Base-by-base conservation (phyloP, 2,888 invertebrate genomes). In the Plemyria rubiginata region DNA sequence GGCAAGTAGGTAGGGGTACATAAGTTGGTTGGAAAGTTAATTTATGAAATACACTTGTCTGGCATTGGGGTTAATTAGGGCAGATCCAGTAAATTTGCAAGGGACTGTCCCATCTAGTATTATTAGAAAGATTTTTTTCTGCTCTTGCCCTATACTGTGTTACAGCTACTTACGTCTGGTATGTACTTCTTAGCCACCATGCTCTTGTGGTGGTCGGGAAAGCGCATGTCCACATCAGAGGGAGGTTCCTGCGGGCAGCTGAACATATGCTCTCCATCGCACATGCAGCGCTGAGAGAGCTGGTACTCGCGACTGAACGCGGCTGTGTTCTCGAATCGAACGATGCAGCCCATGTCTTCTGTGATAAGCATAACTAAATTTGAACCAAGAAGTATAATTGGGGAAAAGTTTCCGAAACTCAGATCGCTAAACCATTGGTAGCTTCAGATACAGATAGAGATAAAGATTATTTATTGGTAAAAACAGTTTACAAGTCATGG, bases 191-290 rank as follows among this genome's bases (percentile, higher is more conserved):
- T 97, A 0, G 96, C 96, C 38, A 96, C 96, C 73, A 96, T 87
- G 75, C 94, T 95, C 85, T 95, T 96, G 82, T 95, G 96, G 74
- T 95, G 94, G 53, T 93, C 92, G 0, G 92, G 86, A 70, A 97
- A 94, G 70, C 96, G 95, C 70, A 95, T 94, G 76, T 96, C 95
- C 61, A 97, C 75, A 43, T 87, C 85, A 0, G 86, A 75, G 16
- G 90, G 84, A 29, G 92, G 80, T 46, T 91, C 92, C 2, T 94
- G 94, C 0, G 97, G 96, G 84, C 99, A 99, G 83, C 96, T 96
- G 84, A 98, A 96, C 98, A 98, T 99, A 89, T 99, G 99, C 80
- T 99, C 99, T 12, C 96, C 96, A 84, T 99, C 99, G 75, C 99
- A 99, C 95, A 99, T 98, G 85, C 99, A 99, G 66, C 98, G 96